These are phyloP conservation scores for Alectura lathami DNA, from an alignment of 2,113 vertebrate genomes.

Conservation along the genomic window DNA sequence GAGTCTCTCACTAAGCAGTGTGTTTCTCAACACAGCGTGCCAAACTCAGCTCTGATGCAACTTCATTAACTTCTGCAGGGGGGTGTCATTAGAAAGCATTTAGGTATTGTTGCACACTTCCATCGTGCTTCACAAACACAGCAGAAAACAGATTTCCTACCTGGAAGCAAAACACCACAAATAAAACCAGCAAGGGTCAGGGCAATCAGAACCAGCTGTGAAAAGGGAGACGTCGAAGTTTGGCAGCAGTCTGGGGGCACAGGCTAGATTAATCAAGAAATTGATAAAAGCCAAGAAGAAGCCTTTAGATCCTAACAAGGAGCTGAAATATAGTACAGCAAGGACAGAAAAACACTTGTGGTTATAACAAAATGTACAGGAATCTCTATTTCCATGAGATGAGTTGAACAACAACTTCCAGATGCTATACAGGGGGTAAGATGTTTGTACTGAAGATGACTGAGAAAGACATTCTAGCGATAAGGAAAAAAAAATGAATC, in stretches of 20 bases:
- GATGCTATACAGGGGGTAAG: neutral
- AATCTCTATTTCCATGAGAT: neutral
- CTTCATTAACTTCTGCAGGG: neutral
- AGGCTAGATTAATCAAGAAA: neutral
- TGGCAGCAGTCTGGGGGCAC: neutral
- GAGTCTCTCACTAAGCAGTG: neutral
- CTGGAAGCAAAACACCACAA: neutral
- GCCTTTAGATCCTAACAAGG: neutral
- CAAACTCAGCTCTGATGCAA: neutral
- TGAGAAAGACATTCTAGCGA: neutral
- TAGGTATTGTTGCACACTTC: neutral
- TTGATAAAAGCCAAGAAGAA: neutral
- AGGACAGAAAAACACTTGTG: neutral
- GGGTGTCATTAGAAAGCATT: neutral
- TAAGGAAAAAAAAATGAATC: neutral
- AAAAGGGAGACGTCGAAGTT: neutral
- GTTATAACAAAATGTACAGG: neutral
- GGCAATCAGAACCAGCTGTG: fast-evolving
- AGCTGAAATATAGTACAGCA: neutral
- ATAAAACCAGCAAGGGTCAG: neutral
- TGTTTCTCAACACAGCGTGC: neutral
- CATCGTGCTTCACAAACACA: neutral
- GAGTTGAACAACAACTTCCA: neutral
- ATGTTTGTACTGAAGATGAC: fast-evolving
- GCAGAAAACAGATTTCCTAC: neutral